Conservation (phyloP, 2,888 invertebrate species). For the Pyralis farinalis region DNA sequence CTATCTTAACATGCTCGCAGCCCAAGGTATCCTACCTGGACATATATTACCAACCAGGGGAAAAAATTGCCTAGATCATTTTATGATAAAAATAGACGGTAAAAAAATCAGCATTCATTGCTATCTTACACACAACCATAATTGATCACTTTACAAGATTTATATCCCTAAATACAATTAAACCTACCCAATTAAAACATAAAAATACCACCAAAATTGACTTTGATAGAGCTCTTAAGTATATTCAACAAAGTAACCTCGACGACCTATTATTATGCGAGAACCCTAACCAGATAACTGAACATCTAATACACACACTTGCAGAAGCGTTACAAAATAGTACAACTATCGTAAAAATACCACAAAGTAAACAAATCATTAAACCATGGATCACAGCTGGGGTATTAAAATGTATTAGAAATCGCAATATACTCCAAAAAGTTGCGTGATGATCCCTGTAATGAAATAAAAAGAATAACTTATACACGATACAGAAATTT, state of each 20-base stretch:
- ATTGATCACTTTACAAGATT: too few relatives aligned
- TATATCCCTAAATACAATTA: too few relatives aligned
- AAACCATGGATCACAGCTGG: slow-evolving; percentile 14
- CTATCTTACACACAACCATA: too few relatives aligned
- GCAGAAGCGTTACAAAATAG: slow-evolving; percentile 2
- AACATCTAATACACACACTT: background rate
- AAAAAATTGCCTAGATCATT: too few relatives aligned
- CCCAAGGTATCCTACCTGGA: too few relatives aligned
- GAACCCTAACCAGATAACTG: too few relatives aligned
- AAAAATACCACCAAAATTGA: background rate
- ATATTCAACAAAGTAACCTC: background rate
- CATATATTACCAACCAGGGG: too few relatives aligned
- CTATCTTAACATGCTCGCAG: too few relatives aligned
- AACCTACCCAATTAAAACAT: too few relatives aligned
- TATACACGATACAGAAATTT: slow-evolving; percentile 3
- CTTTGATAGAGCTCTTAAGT: background rate
- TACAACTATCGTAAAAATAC: slow-evolving; percentile 1
- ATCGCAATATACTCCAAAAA: slow-evolving; percentile 13
- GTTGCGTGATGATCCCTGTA: slow-evolving; percentile 3
- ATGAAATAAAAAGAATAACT: background rate
- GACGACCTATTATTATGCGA: too few relatives aligned
- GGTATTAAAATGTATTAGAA: slow-evolving; percentile 9
- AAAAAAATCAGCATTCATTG: too few relatives aligned
- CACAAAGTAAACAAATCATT: slow-evolving; percentile 8
- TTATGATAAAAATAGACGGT: too few relatives aligned